Base-by-base conservation (phyloP, 1,140 invertebrate species). In the Scaptomyza pallida region DNA sequence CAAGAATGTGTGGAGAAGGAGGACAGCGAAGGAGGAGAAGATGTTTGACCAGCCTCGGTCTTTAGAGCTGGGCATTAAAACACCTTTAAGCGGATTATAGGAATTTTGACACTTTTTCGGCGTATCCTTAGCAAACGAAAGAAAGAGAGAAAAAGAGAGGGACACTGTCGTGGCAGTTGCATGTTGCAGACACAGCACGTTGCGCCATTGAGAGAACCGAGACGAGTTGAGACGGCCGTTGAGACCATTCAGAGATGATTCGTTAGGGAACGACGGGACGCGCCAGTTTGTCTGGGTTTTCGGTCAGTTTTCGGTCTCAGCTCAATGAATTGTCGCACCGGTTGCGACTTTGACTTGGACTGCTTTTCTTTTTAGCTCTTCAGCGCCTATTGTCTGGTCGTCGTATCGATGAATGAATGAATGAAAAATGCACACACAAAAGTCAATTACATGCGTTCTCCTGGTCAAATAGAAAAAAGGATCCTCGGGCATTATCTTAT, bases 91-190 rank as follows among this genome's bases (percentile, higher is more conserved):
- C 78, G 82, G 82, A 88, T 88, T 88, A 88, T 81, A 78, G 62
- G 82, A 88, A 82, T 88, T 88, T 88, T 88, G 82, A 88, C 82
- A 88, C 83, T 81, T 88, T 88, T 88, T 85, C 81, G 82, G 74
- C 62, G 67, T 86, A 88, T 82, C 81, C 82, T 88, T 78, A 70
- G 78, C 55, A 43, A 26, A 19, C 19, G 44, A 57, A 44, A 1
- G 33, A 17, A 6, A 40, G 26, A 8, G 8, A 9, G 17, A 54
- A 47, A 48, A 35, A 47, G 23, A 62, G 17, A 47, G 54, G 55
- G 37, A 55, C 43, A 21, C 2, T 26, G 5, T 4, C 23, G 45
- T 54, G 47, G n/a, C 17, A 23, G 41, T 44, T n/a, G n/a, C 41
- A 45, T n/a, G 10, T 12, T 21, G 15, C 47, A 17, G 47, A 26